A percentile compares a stretch with the other conserved stretches of the same genome.
These are phyloP conservation scores for Nephrotoma guestfalica DNA, from an alignment of 2,888 invertebrate genomes.

Conservation along the genomic window DNA sequence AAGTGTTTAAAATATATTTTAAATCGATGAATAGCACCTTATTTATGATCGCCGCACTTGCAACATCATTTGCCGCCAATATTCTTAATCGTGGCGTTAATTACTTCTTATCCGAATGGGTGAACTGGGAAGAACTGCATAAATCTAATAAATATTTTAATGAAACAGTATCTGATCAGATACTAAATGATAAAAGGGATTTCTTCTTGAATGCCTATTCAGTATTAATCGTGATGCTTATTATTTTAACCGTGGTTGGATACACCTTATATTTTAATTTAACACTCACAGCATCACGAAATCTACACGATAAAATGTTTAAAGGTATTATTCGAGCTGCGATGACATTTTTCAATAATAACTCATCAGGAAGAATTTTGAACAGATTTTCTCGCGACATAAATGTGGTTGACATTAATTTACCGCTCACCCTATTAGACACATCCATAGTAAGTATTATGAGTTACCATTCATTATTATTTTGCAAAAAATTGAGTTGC, in stretches of 20 bases:
- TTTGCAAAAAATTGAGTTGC: no score
- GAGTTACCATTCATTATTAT: neutral
- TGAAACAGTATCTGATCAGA: neutral
- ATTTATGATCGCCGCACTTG: constrained; percentile 25
- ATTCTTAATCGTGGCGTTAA: constrained; percentile 54
- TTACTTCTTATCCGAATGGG: constrained; percentile 59
- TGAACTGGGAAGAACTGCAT: constrained; percentile 27
- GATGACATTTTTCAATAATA: constrained; percentile 66
- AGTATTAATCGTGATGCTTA: constrained; percentile 20
- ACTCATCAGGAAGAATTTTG: constrained; percentile 52
- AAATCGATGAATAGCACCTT: constrained; percentile 30
- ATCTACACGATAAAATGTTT: constrained; percentile 68
- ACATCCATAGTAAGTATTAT: constrained; percentile 37
- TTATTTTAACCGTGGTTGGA: constrained; percentile 38
- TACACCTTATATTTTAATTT: constrained; percentile 53
- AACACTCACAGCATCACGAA: constrained; percentile 58
- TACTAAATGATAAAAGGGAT: neutral
- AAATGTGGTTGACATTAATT: constrained; percentile 43
- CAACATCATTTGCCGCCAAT: constrained; percentile 30
- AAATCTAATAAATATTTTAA: neutral
- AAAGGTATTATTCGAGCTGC: constrained; percentile 52
- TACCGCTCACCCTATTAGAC: constrained; percentile 45
- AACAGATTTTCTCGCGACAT: constrained; percentile 67
- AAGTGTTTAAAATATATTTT: constrained; percentile 42
- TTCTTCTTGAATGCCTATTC: constrained; percentile 22